phyloP scores from a whole-genome alignment of 2,797 vertebrate species.

The Dromococcyx pavoninus region DNA sequence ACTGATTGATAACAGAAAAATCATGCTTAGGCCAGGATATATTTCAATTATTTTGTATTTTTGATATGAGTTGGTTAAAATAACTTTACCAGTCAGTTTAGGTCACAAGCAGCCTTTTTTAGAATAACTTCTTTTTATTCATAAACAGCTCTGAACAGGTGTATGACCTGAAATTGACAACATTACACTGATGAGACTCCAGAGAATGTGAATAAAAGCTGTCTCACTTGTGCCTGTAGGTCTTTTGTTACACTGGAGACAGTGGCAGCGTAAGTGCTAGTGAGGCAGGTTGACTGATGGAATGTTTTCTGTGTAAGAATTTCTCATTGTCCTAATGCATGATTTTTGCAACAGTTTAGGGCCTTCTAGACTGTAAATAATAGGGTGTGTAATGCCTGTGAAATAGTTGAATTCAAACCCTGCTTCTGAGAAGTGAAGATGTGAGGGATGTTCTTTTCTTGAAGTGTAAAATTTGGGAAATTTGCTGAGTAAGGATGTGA shows the following conservation, averaged over 20 bases:
- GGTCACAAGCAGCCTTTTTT: not conserved
- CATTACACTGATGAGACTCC: not conserved
- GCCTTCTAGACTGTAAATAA: not conserved
- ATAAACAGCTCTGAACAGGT: not conserved
- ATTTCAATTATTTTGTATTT: not conserved
- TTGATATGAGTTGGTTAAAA: not conserved
- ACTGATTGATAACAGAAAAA: not conserved
- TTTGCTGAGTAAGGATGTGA: not conserved
- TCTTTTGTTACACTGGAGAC: not conserved
- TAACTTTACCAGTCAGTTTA: not conserved
- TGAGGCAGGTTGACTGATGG: not conserved
- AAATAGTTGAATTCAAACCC: not conserved
- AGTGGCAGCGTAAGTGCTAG: not conserved
- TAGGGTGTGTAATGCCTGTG: not conserved
- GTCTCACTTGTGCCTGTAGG: not conserved
- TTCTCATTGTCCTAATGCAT: not conserved
- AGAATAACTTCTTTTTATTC: not conserved
- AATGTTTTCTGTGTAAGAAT: not conserved
- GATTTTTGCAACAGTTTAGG: not conserved
- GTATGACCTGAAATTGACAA: not conserved
- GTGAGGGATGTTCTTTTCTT: not conserved
- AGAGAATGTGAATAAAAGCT: not conserved
- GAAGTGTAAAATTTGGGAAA: not conserved
- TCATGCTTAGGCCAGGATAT: not conserved
- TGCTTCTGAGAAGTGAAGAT: not conserved